Evolutionary conservation across 2,888 invertebrate genomes (phyloP).

Genomic region (Cyclophora albipunctata): DNA sequence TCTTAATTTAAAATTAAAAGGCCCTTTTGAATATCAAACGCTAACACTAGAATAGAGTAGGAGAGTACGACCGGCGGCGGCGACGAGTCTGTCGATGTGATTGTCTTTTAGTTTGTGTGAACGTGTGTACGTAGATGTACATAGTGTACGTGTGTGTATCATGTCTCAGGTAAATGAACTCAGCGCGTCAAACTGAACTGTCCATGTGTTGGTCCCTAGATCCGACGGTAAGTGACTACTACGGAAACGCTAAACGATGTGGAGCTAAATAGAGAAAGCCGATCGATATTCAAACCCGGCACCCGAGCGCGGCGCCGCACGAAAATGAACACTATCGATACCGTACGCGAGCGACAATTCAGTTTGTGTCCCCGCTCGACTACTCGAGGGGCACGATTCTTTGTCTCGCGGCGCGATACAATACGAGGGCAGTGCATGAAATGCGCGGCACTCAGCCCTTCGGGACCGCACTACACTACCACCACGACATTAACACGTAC

Average conservation of each 20-base stretch:
- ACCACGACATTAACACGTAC: no score
- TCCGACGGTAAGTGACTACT: conserved; percentile 27
- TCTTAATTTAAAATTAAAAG: conserved; percentile 66
- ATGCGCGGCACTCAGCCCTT: neutral
- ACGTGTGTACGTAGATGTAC: no score
- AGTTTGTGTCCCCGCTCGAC: conserved; percentile 14
- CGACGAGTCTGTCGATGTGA: conserved; percentile 41
- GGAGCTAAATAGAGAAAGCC: conserved; percentile 24
- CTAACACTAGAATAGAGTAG: conserved; percentile 45
- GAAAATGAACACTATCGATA: conserved; percentile 8
- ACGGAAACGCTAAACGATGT: conserved; percentile 20
- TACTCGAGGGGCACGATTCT: conserved; percentile 16
- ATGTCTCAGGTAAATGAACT: conserved; percentile 18
- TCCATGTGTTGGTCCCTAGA: conserved; percentile 49
- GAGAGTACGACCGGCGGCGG: conserved; percentile 30
- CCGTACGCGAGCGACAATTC: conserved; percentile 9
- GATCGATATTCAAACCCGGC: conserved; percentile 24
- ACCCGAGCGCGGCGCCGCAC: conserved; percentile 10
- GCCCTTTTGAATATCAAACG: conserved; percentile 61
- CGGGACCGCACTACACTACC: no score
- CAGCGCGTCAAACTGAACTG: conserved; percentile 26
- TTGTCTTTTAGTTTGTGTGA: conserved; percentile 48
- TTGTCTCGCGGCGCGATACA: neutral
- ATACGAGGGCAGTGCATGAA: conserved; percentile 14
- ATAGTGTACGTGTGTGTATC: no score